Evolutionary conservation across 53 echinoderm and acorn worm species (phyloP).

Genomic region (Luidia sarsii): DNA sequence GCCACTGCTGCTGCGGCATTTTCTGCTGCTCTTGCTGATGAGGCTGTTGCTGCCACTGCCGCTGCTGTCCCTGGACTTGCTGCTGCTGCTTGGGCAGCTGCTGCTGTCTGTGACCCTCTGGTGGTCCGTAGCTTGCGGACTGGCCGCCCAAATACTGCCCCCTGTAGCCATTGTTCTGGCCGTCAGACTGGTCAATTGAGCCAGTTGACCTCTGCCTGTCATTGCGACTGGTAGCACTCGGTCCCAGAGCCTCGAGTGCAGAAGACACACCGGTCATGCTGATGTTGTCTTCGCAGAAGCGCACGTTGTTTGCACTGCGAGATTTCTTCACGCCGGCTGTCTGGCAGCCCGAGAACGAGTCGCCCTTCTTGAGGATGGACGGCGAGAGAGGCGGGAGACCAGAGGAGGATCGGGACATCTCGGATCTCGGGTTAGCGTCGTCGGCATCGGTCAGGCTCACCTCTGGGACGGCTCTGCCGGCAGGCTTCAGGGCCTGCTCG

Average conservation of each 20-base stretch:
- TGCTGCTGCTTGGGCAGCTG: conserved; percentile 19
- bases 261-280: conserved; percentile 1
- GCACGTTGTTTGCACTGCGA: conserved; percentile 21
- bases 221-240: neutral
- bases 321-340: conserved; percentile 21
- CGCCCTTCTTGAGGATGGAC: conserved; percentile 42
- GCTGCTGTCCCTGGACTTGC: conserved; percentile 6
- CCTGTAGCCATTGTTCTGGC: conserved; percentile 12
- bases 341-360: neutral
- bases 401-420: neutral
- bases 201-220: conserved; percentile 2
- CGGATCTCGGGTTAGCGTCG: neutral
- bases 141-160: conserved; percentile 7
- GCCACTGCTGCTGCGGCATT: conserved; percentile 10
- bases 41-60: conserved; percentile 3
- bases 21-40: conserved; percentile 1
- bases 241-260: neutral
- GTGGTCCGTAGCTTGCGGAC: neutral
- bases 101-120: neutral
- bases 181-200: neutral
- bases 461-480: conserved; percentile 7
- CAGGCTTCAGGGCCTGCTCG: neutral
- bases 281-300: conserved; percentile 27
- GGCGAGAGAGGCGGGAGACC: conserved; percentile 27
- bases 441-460: conserved; percentile 5